These are phyloP conservation scores for Microplitis manilae DNA, from an alignment of 2,888 invertebrate species.

Conservation along the genomic window DNA sequence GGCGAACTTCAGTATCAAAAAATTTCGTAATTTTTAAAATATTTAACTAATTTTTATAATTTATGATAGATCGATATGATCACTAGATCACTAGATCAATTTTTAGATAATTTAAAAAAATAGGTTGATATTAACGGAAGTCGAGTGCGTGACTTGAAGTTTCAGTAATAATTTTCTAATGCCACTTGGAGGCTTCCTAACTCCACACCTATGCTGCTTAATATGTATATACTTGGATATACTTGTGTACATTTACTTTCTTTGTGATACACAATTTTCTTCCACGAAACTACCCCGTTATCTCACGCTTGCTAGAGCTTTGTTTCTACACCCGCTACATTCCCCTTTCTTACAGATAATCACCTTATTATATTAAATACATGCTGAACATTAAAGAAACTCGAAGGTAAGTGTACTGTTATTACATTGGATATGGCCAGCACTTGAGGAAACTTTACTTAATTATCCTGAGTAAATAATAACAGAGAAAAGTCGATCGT, in stretches of 20 bases:
- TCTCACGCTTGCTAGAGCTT: slow-evolving; percentile 41
- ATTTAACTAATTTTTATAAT: too few relatives aligned
- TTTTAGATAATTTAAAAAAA: slow-evolving; percentile 13
- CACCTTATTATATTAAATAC: slow-evolving; percentile 46
- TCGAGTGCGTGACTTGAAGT: slow-evolving; percentile 47
- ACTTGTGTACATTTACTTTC: neutral
- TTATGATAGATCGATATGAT: neutral
- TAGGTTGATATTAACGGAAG: slow-evolving; percentile 20
- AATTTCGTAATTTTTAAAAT: too few relatives aligned
- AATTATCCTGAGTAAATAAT: too few relatives aligned
- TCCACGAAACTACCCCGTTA: slow-evolving; percentile 47
- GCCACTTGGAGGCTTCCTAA: slow-evolving; percentile 46
- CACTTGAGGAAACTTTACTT: too few relatives aligned
- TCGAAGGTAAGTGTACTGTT: neutral
- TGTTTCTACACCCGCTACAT: slow-evolving; percentile 19
- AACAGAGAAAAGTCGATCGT: too few relatives aligned
- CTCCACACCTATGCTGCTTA: slow-evolving; percentile 18
- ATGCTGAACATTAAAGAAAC: neutral
- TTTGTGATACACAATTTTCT: slow-evolving; percentile 41
- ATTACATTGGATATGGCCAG: too few relatives aligned
- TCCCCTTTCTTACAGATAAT: slow-evolving; percentile 42
- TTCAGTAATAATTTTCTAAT: slow-evolving; percentile 48
- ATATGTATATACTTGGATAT: neutral
- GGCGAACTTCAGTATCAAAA: too few relatives aligned
- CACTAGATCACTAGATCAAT: neutral